Evolutionary conservation across 2,888 invertebrate genomes (phyloP), one percentile per base, ranked within the genome.

Genomic region (Stratiomys singularior): DNA sequence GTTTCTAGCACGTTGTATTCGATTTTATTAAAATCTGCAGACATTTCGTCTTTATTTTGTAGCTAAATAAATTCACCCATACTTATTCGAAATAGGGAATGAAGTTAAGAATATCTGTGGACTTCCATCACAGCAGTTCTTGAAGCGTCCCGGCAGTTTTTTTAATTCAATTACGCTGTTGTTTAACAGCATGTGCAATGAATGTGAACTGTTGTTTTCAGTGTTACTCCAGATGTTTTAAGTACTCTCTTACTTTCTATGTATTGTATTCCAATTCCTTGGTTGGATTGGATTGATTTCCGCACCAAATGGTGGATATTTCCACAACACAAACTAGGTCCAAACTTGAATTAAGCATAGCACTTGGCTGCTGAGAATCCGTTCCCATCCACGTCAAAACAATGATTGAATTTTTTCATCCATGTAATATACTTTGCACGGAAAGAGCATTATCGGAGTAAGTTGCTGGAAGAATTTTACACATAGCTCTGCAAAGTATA

Each of bases 281-380:
- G 96, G 94, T 95, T 95, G 82, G 94, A 94, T 85, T 93, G 93
- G 0, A 84, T 96, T 96, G 83, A 97, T 93, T 81, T 94, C 91
- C 0, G 94, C 98, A 80, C 90, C 91, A 86, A 98, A 98, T 1
- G 98, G 98, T 44, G 94, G 94, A 84, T 96, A 91, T 0, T 91
- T 94, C 98, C 98, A 98, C 83, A 0, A 94, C 97, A 9, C 96
- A 94, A 0, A 98, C 98, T 0, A 98, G 98, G 87, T 98, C 98
- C 89, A 95, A 96, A 85, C 98, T 98, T 3, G 96, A 96, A 85
- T 97, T 98, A 23, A 98, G 90, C 83, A 98, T 88, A 79, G 99
- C 89, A 13, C 94, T 89, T 0, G 93, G 91, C 47, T 94, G 87
- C 0, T 89, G 85, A 0, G 95, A 93, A 76, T 95, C 89, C 0